Percentiles rank a stretch among this genome's conserved stretches.
These are phyloP conservation scores for Hypsibius dujardini DNA, from an alignment of 1,140 invertebrate species.

Conservation along the genomic window DNA sequence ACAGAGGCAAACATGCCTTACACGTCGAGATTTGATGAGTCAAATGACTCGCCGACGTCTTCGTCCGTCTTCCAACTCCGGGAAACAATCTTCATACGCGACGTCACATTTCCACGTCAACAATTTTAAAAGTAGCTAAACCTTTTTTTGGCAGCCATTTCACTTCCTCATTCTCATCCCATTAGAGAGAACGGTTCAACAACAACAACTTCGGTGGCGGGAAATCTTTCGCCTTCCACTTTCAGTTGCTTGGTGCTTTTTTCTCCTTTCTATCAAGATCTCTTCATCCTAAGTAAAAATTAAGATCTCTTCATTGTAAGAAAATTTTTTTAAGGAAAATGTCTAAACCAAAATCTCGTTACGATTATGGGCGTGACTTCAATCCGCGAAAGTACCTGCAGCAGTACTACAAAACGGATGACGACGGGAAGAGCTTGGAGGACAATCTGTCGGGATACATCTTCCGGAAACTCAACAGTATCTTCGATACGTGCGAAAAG, in stretches of 20 bases:
- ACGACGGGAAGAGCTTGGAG: neutral
- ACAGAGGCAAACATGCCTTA: no score
- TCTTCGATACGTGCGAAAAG: neutral
- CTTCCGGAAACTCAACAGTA: slow-evolving; percentile 14
- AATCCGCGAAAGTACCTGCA: slow-evolving; percentile 13
- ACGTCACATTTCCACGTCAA: no score
- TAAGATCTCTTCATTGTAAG: neutral
- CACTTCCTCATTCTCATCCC: no score
- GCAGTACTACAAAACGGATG: slow-evolving; percentile 10
- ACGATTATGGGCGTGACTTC: slow-evolving; percentile 6
- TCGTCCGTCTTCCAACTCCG: no score
- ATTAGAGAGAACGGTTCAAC: no score
- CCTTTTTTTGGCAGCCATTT: no score
- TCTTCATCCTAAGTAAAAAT: slow-evolving; percentile 22
- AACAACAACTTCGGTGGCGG: no score
- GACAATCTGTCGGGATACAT: neutral
- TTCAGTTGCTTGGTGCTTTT: neutral
- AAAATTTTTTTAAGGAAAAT: neutral
- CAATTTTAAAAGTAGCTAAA: no score
- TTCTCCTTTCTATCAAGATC: neutral
- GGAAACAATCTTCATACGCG: no score
- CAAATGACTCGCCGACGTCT: no score
- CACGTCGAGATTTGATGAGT: no score
- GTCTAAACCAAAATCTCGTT: slow-evolving; percentile 5
- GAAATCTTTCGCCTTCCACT: no score